phyloP scores from a whole-genome alignment of 2,113 vertebrate genomes.

The Lophotis ruficrista region DNA sequence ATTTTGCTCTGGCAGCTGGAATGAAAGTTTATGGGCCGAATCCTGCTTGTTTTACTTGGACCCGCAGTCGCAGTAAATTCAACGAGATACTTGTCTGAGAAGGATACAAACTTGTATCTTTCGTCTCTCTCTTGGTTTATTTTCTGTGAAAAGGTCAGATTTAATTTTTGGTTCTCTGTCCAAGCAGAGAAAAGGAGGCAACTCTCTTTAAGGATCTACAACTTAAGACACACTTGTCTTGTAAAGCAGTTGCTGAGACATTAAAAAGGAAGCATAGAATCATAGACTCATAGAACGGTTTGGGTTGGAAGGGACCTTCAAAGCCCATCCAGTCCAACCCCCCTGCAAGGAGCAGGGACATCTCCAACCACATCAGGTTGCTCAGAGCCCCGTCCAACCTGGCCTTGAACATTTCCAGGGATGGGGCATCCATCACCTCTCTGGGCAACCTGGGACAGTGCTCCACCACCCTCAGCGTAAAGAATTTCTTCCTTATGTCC shows the following conservation, averaged over 20 bases:
- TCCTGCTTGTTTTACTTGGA: slow-evolving; percentile 42
- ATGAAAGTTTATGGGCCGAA: slow-evolving; percentile 35
- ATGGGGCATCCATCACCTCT: no score
- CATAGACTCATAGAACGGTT: no score
- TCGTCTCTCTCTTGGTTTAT: neutral
- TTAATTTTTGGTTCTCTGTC: slow-evolving; percentile 11
- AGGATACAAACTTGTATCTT: neutral
- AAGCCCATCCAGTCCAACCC: no score
- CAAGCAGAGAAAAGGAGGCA: neutral
- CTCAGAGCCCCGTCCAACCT: no score
- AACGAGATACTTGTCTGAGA: neutral
- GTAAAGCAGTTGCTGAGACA: neutral
- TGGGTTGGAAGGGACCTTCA: no score
- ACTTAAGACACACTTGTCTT: neutral
- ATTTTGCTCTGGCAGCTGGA: slow-evolving; percentile 58
- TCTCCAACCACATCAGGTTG: no score
- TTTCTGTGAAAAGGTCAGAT: slow-evolving; percentile 26
- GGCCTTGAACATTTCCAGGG: no score
- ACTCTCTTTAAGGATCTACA: neutral
- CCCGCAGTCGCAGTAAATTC: neutral
- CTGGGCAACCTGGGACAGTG: no score
- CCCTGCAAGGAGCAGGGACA: no score
- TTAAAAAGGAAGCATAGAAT: neutral
- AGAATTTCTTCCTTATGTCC: no score
- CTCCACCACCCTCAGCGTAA: no score